Percentiles rank a stretch among this genome's conserved stretches.
phyloP scores from a whole-genome alignment of 2,797 vertebrate genomes.

The Oophaga sylvatica region DNA sequence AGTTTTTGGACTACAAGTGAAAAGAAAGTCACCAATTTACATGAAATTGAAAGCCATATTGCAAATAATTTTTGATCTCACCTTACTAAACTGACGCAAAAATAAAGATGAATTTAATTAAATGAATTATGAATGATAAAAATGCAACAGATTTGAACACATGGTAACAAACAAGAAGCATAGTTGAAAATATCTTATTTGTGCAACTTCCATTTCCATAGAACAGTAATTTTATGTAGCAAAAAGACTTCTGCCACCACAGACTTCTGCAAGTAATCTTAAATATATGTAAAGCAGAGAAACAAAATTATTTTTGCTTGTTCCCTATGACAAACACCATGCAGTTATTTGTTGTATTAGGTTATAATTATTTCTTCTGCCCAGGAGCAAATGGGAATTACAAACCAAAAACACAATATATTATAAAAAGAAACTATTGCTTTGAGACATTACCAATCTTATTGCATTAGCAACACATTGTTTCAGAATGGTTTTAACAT shows the following conservation, averaged over 20 bases:
- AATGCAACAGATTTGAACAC: neutral
- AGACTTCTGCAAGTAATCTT: slow-evolving; percentile 1
- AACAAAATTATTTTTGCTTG: slow-evolving; percentile 14
- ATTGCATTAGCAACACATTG: slow-evolving; percentile 26
- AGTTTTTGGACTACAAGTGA: too few relatives aligned
- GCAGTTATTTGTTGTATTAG: slow-evolving; percentile 34
- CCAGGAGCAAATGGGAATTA: slow-evolving; percentile 46
- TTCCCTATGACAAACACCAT: slow-evolving; percentile 23
- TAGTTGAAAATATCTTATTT: neutral
- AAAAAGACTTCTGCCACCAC: neutral
- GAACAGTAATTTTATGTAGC: neutral
- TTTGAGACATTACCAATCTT: slow-evolving; percentile 37
- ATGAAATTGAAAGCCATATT: too few relatives aligned
- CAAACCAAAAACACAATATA: slow-evolving; percentile 47
- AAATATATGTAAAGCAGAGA: slow-evolving; percentile 5
- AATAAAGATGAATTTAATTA: neutral
- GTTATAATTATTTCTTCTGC: slow-evolving; percentile 49
- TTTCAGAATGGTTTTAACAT: slow-evolving; percentile 33
- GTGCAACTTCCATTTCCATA: neutral
- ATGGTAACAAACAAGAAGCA: neutral
- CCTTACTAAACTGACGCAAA: neutral
- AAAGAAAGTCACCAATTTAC: too few relatives aligned
- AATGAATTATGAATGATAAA: neutral
- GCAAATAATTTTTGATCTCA: too few relatives aligned
- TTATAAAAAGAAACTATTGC: slow-evolving; percentile 47